Base-by-base conservation (phyloP, 2,888 invertebrate genomes). In the Auanema freiburgensis region DNA sequence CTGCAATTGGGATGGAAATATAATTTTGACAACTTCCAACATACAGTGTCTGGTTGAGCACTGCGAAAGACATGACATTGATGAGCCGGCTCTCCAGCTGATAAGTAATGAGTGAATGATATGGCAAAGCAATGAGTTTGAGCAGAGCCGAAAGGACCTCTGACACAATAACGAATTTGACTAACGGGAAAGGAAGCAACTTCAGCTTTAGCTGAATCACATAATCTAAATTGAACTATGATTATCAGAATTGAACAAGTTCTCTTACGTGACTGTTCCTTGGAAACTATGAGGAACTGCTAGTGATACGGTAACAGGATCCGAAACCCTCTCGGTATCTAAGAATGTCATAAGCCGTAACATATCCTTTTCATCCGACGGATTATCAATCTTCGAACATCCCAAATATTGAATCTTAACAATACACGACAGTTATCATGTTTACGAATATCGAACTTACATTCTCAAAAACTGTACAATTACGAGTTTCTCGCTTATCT, bases 61-160 rank as follows among this genome's bases (percentile, higher is more conserved):
- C 79, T 96, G 64, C 94, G 89, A 87, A 97, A 98, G 54, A 94
- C 93, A 87, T 97, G 96, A 87, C 97, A 97, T 85, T 95, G 92
- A 85, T 94, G 95, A 68, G 95, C 46, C 8, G 61, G 25, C 10
- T 42, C 53, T 8, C 56, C 25, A 16, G 18, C 42, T 12, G 56
- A 14, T 23, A 33, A 59, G 25, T 40, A 56, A 18, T 83, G 79
- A 2, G 93, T 91, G 90, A 93, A 95, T 0, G 96, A 96, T 86
- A 97, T 96, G 10, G 96, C 96, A 87, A 97, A 97, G 86, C 97
- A 97, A n/a, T 92, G 90, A 4, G 65, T 69, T 79, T 95, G 94
- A 0, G 89, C 87, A 21, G 91, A 90, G 53, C 90, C 91, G 12
- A 89, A 88, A 41, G 90, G 89, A 8, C 97, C 97, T 55, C 93